Evolutionary conservation across 2,888 invertebrate genomes (phyloP), one percentile per base, ranked within the genome.

Genomic region (Oscheius sp.): DNA sequence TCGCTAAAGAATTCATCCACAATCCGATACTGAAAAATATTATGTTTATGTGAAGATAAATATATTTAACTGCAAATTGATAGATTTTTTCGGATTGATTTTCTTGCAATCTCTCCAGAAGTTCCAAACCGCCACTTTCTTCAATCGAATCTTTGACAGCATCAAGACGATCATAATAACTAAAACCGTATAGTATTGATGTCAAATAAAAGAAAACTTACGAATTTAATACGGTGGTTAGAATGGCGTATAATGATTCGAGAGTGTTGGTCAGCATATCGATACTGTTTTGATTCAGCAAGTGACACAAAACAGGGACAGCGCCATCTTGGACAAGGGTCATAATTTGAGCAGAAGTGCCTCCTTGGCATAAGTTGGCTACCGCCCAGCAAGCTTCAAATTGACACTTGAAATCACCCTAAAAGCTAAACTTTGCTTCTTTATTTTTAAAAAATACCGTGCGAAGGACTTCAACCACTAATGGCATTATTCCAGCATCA

Each of bases 351-450:
- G 68, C 59, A 9, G 73, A 45, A 7, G 76, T 79, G 59, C 79
- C 79, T 16, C 80, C 83, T 69, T 80, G 79, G 1, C 76, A 78
- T 45, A 99, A 61, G 59, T 84, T 84, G 29, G 97, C 98, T 71
- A 99, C 90, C 0, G 96, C 96, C 98, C 98, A 99, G 0, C 96
- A 93, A 0, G 96, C 94, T 90, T 98, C 98, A 90, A 97, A 97
- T 89, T 98, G 90, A 23, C 90, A 84, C 59, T 89, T 88, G 68
- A 89, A 88, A 73, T 87, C 86, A 66, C 83, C 83, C 74, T 74
- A 13, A 55, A 74, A 72, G 3, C 13, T 12, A n/a, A 52, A 29
- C 18, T 72, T 55, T 2, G 1, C 18, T 18, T 3, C 27, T n/a
- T 18, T 41, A 16, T 29, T 13, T 43, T 29, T 21, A 1, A 46